Evolutionary conservation across 2,797 vertebrate genomes (phyloP).

Genomic region (Anomalospiza imberbis): DNA sequence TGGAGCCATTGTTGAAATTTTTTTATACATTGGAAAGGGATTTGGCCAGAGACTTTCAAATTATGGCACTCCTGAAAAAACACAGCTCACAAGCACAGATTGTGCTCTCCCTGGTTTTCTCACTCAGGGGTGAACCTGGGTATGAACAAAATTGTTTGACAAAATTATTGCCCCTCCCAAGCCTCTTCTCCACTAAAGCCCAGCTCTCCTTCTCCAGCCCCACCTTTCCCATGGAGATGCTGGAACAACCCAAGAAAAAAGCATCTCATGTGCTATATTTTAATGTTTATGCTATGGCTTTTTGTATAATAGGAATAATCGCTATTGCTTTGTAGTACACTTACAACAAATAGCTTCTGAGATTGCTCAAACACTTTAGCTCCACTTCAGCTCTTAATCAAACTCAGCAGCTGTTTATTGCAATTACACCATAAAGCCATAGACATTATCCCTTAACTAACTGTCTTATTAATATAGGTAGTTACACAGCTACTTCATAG

Average conservation of each 20-base stretch:
- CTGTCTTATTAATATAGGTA: slow-evolving; percentile 76
- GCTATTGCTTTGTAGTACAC: slow-evolving; percentile 49
- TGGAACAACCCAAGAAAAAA: not conserved
- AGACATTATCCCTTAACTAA: slow-evolving; percentile 74
- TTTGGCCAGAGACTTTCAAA: not conserved
- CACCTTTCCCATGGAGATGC: not conserved
- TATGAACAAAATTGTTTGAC: not conserved
- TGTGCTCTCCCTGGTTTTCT: not conserved
- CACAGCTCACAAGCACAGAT: not conserved
- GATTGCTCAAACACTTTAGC: slow-evolving; percentile 67
- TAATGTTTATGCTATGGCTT: slow-evolving; percentile 29
- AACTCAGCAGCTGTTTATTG: slow-evolving; percentile 75
- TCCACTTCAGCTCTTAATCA: slow-evolving; percentile 72
- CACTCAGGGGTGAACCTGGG: not conserved
- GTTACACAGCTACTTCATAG: slow-evolving; percentile 71
- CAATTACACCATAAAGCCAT: slow-evolving; percentile 71
- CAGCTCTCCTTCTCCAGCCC: not conserved
- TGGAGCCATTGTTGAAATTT: not conserved
- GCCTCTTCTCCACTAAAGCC: not conserved
- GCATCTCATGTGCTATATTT: not conserved
- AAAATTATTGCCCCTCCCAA: not conserved
- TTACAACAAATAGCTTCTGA: slow-evolving; percentile 63
- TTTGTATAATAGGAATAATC: slow-evolving; percentile 53
- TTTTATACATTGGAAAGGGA: not conserved
- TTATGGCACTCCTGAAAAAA: not conserved